Evolutionary conservation across 1,140 invertebrate genomes (phyloP), one percentile per base, ranked within the genome.

Genomic region (Heliconius congener): DNA sequence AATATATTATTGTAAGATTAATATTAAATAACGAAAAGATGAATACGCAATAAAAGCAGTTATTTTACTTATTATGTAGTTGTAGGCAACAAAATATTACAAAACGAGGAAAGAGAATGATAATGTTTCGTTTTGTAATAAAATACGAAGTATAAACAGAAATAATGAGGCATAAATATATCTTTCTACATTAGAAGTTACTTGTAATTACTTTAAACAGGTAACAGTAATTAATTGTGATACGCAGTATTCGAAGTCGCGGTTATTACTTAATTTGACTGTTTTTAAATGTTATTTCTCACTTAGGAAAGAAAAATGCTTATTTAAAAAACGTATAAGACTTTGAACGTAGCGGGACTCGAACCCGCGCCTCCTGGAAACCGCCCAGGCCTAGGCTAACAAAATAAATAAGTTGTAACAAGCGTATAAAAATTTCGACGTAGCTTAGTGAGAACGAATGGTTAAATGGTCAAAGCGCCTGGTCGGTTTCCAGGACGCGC

Each of bases 1-100:
- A 0, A 46, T 0, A 46, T 46, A 46, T 46, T 46, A 11, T 46
- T 37, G 6, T 37, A 5, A 37, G 30, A 0, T 2, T 30, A 27
- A 27, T 60, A 60, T 60, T 27, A 27, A 4, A 27, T 66, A 13
- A 66, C 57, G 23, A 66, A 66, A 66, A 66, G 11, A 11, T 16
- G 27, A 66, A 66, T 66, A 66, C 23, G 60, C 60, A 66, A 66
- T 66, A 66, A 27, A 27, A 66, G 3, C 30, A 27, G 60, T 66
- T 57, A 66, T 66, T 66, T 30, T 23, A 66, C n/a, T 27, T 66
- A 30, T 66, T 66, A 66, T 66, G 60, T 66, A 66, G 27, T 66
- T 57, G 55, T 57, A 57, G 1, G 2, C 6, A 66, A 66, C 60
- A 66, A 66, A 66, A 27, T 13, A 66, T 66, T 66, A 66, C 60